phyloP scores from a whole-genome alignment of 2,888 invertebrate species.

The Boloria euphrosyne region DNA sequence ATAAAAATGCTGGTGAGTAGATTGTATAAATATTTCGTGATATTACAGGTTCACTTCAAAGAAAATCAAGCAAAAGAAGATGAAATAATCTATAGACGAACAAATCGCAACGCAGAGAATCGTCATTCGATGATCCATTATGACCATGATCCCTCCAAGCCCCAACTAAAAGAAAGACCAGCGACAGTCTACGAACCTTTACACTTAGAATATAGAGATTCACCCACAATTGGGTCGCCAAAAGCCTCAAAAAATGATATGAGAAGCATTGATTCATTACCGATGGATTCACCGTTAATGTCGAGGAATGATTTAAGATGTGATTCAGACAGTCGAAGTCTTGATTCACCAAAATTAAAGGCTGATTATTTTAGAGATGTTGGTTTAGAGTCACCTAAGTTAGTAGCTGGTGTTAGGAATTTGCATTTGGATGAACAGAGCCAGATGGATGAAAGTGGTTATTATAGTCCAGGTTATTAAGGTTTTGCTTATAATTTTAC shows the following conservation, averaged over 20 bases:
- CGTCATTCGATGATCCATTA: slow-evolving; percentile 80
- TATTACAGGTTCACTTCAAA: slow-evolving; percentile 72
- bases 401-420: slow-evolving; percentile 71
- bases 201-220: slow-evolving; percentile 73
- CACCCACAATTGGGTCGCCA: slow-evolving; percentile 69
- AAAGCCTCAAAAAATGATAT: slow-evolving; percentile 71
- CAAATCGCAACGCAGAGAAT: slow-evolving; percentile 69
- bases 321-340: slow-evolving; percentile 69
- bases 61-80: slow-evolving; percentile 63
- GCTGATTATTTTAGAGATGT: slow-evolving; percentile 70
- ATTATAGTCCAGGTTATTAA: slow-evolving; percentile 70
- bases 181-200: slow-evolving; percentile 74
- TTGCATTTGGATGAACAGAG: slow-evolving; percentile 73
- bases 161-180: slow-evolving; percentile 70
- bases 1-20: too few relatives aligned
- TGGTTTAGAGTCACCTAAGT: slow-evolving; percentile 67
- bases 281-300: slow-evolving; percentile 73
- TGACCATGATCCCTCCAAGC: slow-evolving; percentile 70
- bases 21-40: background rate
- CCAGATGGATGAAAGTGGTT: slow-evolving; percentile 79
- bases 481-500: background rate
- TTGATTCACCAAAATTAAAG: slow-evolving; percentile 73
- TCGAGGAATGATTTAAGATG: slow-evolving; percentile 69
- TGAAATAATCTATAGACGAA: slow-evolving; percentile 69
- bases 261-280: slow-evolving; percentile 70